Conservation (phyloP, 2,888 invertebrate genomes). For the Dryobotodes eremita region DNA sequence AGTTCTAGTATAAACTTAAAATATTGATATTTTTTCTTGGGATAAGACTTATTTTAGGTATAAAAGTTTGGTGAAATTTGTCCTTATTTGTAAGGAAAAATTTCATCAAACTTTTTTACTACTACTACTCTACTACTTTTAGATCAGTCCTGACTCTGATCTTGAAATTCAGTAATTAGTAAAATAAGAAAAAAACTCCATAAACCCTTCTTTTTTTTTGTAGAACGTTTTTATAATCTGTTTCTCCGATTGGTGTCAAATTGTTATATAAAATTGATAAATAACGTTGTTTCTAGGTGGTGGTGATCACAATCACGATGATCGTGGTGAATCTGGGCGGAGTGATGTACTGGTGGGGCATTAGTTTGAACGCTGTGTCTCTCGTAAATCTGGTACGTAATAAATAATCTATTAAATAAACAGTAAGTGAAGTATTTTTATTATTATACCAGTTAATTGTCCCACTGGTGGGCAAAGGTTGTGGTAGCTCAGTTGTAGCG, state of each 20-base stretch:
- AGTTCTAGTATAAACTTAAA: neutral
- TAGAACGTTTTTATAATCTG: neutral
- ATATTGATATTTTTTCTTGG: neutral
- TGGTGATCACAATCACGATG: conserved; percentile 97
- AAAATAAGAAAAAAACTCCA: neutral
- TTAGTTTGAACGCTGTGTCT: conserved; percentile 98
- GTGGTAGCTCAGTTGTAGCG: neutral
- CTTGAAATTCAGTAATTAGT: neutral
- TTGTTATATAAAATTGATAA: neutral
- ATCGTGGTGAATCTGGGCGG: conserved; percentile 98
- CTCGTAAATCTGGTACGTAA: conserved; percentile 96
- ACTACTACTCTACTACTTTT: too few relatives aligned
- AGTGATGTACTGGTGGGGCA: conserved; percentile 99
- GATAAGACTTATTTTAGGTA: neutral
- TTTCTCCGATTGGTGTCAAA: neutral
- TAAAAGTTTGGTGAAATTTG: too few relatives aligned
- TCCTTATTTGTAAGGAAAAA: too few relatives aligned
- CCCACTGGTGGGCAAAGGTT: neutral
- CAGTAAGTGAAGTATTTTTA: neutral
- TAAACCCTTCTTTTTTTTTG: neutral
- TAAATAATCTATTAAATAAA: neutral
- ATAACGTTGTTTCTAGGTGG: conserved; percentile 88
- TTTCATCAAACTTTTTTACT: too few relatives aligned
- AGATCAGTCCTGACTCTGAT: too few relatives aligned
- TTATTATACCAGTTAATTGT: neutral